Evolutionary conservation across 2,113 vertebrate species (phyloP), one percentile per base, ranked within the genome.

Genomic region (Oncorhynchus tshawytscha): DNA sequence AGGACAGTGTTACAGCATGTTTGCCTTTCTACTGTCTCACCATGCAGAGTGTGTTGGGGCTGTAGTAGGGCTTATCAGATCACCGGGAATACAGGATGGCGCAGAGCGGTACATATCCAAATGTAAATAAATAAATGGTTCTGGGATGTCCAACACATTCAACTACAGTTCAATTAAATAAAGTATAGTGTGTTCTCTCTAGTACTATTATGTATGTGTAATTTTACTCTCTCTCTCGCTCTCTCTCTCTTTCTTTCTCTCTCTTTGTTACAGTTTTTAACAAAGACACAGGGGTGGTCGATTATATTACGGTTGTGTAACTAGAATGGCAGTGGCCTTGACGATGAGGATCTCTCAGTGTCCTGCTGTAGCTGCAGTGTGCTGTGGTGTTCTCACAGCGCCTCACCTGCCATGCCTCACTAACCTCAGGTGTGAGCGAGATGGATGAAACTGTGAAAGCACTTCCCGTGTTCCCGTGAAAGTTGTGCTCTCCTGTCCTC

Each of bases 361-460:
- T 15, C 11, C 2, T 51, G 4, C 15, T 54, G 12, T 18, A 54
- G 16, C 16, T 54, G 16, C 18, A 5, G 51, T 54, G 51, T 5
- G 16, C 15, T 54, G 51, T 5, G 4, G 16, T 54, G 51, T 54
- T 54, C 16, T 54, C 51, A 5, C 51, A 54, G 51, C 12, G 0
- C 12, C 5, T 18, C 51, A 5, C 16, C 15, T 16, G 5, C 51
- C 51, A 18, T 54, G 73, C 81, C 74, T 83, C 80, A 69, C 79
- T 45, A 67, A 72, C 2, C 68, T 16, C 16, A 82, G 57, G 78
- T 85, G 76, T 79, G 51, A 64, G 78, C 59, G 59, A 69, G 72
- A 64, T 9, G 31, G 72, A 4, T 18, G 51, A 54, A 54, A 15
- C 13, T 73, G 82, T 45, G 77, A 77, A 24, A 64, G 22, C 20